A percentile compares a stretch with the other conserved stretches of the same genome.
Conservation (phyloP, 2,888 invertebrate species). For the Xestia c-nigrum region DNA sequence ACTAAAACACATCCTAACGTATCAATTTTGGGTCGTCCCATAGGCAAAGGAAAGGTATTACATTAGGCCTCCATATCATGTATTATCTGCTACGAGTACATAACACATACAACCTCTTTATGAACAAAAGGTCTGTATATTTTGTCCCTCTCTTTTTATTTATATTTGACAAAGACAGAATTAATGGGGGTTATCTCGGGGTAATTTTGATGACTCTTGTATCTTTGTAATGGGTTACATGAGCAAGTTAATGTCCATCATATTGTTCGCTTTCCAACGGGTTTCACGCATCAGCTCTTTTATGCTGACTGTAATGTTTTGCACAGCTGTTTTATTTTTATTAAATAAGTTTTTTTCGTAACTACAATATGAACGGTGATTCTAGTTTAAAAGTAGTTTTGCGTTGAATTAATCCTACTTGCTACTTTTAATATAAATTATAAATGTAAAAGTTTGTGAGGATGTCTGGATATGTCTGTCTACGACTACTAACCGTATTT, state of each 20-base stretch:
- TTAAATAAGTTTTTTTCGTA: neutral
- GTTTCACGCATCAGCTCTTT: conserved; percentile 8
- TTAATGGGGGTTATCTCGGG: conserved; percentile 44
- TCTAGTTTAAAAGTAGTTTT: neutral
- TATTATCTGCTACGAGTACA: conserved; percentile 52
- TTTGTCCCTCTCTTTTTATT: conserved; percentile 18
- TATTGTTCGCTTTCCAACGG: conserved; percentile 22
- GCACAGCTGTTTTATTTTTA: neutral
- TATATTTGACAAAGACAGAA: conserved; percentile 19
- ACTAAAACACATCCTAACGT: conserved; percentile 13
- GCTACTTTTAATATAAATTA: too few species aligned
- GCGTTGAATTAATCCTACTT: too few species aligned
- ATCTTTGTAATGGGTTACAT: conserved; percentile 41
- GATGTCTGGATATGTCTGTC: too few species aligned
- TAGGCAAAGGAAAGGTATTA: conserved; percentile 63
- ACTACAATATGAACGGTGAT: neutral
- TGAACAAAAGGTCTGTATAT: conserved; percentile 47
- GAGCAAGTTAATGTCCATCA: conserved; percentile 39
- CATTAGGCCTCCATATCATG: conserved; percentile 54
- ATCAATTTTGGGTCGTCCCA: conserved; percentile 62
- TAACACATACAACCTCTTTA: conserved; percentile 46
- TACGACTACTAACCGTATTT: too few species aligned
- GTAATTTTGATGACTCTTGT: conserved; percentile 43
- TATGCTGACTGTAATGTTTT: conserved; percentile 13
- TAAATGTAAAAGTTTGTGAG: too few species aligned